Evolutionary conservation across 1,140 invertebrate genomes (phyloP).

Genomic region (Drosophila seguyi): DNA sequence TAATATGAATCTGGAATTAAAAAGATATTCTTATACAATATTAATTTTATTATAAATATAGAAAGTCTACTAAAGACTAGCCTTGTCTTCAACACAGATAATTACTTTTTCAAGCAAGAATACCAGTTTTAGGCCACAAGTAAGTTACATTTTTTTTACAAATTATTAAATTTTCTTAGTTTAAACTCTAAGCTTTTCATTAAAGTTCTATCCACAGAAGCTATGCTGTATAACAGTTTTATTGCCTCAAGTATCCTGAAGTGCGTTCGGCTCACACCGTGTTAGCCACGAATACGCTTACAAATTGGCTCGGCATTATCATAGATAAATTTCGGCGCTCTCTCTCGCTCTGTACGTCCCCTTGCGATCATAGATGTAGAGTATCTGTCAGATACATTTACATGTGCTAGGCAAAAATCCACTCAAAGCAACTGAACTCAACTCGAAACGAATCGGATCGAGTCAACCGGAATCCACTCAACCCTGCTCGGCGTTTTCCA

Average conservation of each 20-base stretch:
- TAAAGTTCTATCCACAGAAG: not conserved
- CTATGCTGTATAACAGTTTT: constrained; percentile 23
- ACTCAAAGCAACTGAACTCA: constrained; percentile 22
- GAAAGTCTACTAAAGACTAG: not conserved
- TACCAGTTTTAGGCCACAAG: not conserved
- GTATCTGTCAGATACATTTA: constrained; percentile 73
- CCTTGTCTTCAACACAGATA: not conserved
- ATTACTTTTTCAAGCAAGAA: not conserved
- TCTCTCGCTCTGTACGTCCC: constrained; percentile 12
- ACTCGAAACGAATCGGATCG: constrained; percentile 31
- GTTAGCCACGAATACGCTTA: not conserved
- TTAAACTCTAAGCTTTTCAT: not conserved
- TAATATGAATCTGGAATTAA: no score
- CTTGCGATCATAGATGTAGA: constrained; percentile 58
- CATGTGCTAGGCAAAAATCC: constrained; percentile 14
- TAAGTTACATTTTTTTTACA: no score
- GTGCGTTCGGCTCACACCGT: constrained; percentile 9
- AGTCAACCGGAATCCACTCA: constrained; percentile 4
- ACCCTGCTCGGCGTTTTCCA: constrained; percentile 62
- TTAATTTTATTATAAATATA: not conserved
- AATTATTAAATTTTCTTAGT: not conserved
- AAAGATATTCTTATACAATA: no score
- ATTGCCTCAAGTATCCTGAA: constrained; percentile 25
- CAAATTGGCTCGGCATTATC: constrained; percentile 25
- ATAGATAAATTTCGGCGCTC: constrained; percentile 32